phyloP scores from a whole-genome alignment of 92 coral and sea anemone genomes.

The Galaxea fascicularis region DNA sequence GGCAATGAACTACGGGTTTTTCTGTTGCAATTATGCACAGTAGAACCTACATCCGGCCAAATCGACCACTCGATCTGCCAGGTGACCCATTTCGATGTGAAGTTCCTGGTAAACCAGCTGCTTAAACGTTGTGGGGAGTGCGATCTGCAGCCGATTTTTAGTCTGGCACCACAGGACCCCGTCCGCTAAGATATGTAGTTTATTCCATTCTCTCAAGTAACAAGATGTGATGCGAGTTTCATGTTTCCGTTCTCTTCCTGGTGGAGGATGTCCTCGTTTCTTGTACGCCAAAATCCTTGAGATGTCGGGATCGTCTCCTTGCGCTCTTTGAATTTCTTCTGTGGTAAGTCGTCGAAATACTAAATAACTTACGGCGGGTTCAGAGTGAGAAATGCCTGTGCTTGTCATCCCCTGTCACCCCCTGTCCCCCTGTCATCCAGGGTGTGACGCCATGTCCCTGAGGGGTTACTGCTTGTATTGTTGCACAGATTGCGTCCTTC shows the following conservation, averaged over 20 bases:
- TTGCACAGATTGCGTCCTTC: slow-evolving; percentile 36
- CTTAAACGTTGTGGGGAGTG: slow-evolving; percentile 27
- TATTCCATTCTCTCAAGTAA: background rate
- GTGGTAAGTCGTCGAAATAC: background rate
- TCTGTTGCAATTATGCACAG: slow-evolving; percentile 26
- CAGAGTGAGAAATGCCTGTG: slow-evolving; percentile 11
- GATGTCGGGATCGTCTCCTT: background rate
- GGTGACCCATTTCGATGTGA: slow-evolving; percentile 48
- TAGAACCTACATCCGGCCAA: slow-evolving; percentile 23
- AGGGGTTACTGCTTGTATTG: background rate
- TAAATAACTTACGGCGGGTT: slow-evolving; percentile 5
- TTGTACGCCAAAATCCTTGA: too few relatives aligned
- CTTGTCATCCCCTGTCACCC: too few relatives aligned
- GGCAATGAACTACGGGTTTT: slow-evolving; percentile 22
- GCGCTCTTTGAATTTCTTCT: background rate
- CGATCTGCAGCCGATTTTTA: slow-evolving; percentile 29
- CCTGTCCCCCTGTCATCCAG: background rate
- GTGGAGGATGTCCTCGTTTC: background rate
- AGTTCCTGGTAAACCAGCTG: slow-evolving; percentile 34
- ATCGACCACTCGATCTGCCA: slow-evolving; percentile 25
- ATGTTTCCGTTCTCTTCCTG: slow-evolving; percentile 13
- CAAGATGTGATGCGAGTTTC: background rate
- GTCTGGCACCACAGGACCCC: slow-evolving; percentile 40
- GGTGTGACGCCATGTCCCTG: background rate
- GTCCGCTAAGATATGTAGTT: slow-evolving; percentile 1